Evolutionary conservation across 2,113 vertebrate species (phyloP).

Genomic region (Balaenoptera acutorostrata): DNA sequence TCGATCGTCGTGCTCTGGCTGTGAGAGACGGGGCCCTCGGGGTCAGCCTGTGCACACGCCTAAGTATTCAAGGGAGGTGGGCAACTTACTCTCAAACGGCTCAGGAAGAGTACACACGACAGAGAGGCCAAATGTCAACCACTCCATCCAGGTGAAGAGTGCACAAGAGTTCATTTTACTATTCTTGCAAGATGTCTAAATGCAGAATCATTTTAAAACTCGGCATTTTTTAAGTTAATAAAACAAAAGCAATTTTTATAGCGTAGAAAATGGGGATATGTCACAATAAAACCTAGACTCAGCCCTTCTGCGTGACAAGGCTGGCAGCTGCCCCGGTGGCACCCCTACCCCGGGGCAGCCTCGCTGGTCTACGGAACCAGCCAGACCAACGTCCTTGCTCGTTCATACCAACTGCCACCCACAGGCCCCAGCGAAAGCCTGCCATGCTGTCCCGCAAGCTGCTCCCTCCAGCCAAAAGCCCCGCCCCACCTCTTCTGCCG

Average conservation of each 20-base stretch:
- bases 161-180: neutral
- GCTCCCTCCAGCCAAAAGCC: neutral
- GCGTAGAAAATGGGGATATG: neutral
- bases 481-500: neutral
- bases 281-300: neutral
- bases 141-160: neutral
- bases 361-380: neutral
- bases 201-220: neutral
- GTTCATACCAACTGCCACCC: neutral
- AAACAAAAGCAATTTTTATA: neutral
- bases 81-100: neutral
- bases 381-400: neutral
- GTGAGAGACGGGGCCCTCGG: neutral
- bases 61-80: neutral
- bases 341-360: neutral
- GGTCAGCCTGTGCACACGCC: neutral
- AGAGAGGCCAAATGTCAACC: neutral
- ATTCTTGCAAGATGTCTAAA: neutral
- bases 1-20: accelerated
- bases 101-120: neutral
- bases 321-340: neutral
- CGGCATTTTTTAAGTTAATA: neutral
- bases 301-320: neutral
- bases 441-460: neutral
- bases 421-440: neutral